Base-by-base conservation (phyloP, 2,113 vertebrate species). In the Pundamilia nyererei region DNA sequence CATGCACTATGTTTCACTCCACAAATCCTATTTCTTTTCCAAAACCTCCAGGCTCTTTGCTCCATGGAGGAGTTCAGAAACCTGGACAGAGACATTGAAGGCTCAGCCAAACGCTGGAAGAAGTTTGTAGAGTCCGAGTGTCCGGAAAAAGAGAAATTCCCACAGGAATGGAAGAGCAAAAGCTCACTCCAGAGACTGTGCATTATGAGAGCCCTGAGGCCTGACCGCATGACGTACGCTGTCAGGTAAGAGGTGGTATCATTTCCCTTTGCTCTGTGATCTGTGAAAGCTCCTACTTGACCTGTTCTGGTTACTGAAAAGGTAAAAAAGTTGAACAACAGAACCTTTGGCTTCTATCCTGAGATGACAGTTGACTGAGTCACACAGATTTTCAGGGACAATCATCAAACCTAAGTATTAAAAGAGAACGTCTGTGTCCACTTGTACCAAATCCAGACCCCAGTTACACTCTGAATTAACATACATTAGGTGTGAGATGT, bases 131-230 rank as follows among this genome's bases (percentile, higher is more conserved):
- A 99, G 88, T 98, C 97, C 0, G 97, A 99, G 93, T 97, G 97
- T 93, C 99, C 99, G 0, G 99, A 99, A 83, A 98, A 97, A 85
- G 99, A 99, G 92, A 98, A 97, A 90, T 97, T 99, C 79, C 99
- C 98, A 0, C 98, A 98, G 92, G 99, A 99, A 14, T 99, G 99
- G 98, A 99, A 99, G 94, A 98, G 95, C 91, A 99, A 98, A 92
- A 97, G 95, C 0, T 90, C 97, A 0, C 95, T 99, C 42, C 98
- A 99, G 95, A 97, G 93, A 17, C 96, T 99, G 85, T 99, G 98
- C 91, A 95, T 99, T 85, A 91, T 98, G 97, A 96, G 97, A 75
- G 97, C 96, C 10, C 83, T 98, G 79, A 95, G 97, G n/a, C 97
- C 97, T 0, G 97, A 98, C 86, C 97, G 97, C 42, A 96, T 98